phyloP scores from a whole-genome alignment of 2,797 vertebrate species.

The Etheostoma perlongum region DNA sequence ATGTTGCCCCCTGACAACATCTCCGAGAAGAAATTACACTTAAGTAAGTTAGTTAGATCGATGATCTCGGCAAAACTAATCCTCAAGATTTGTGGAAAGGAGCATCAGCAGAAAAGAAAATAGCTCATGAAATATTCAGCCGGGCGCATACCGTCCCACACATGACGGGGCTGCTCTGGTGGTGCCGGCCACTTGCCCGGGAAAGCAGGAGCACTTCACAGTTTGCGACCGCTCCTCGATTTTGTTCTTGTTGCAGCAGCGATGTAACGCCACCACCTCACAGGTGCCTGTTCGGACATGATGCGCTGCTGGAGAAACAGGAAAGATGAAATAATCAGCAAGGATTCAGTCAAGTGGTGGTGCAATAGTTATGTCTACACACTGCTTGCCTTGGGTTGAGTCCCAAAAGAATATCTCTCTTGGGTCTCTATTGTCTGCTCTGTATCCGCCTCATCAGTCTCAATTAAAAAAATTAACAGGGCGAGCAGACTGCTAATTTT shows the following conservation, averaged over 20 bases:
- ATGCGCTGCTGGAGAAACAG: constrained; percentile 83
- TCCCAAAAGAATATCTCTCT: constrained; percentile 30
- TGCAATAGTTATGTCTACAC: constrained; percentile 18
- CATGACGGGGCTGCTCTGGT: constrained; percentile 96
- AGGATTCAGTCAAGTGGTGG: not conserved
- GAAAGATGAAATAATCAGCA: constrained; percentile 17
- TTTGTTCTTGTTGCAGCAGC: constrained; percentile 99
- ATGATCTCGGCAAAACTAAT: constrained; percentile 43
- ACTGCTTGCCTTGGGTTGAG: constrained; percentile 22
- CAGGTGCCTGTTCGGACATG: constrained; percentile 96
- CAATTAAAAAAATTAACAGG: constrained; percentile 15
- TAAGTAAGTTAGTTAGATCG: not conserved
- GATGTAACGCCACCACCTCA: constrained; percentile 97
- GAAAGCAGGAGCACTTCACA: constrained; percentile 99
- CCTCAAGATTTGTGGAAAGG: constrained; percentile 28
- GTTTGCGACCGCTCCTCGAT: constrained; percentile 99
- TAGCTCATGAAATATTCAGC: constrained; percentile 38
- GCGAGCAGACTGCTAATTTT: constrained; percentile 27
- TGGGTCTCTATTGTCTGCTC: constrained; percentile 14
- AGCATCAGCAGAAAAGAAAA: constrained; percentile 20
- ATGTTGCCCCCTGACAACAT: not conserved
- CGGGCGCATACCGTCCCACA: constrained; percentile 92
- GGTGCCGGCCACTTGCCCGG: constrained; percentile 97
- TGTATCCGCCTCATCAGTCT: constrained; percentile 29
- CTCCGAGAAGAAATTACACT: constrained; percentile 2